These are phyloP conservation scores for Salarias fasciatus DNA, from an alignment of 2,797 vertebrate genomes.

Conservation along the genomic window DNA sequence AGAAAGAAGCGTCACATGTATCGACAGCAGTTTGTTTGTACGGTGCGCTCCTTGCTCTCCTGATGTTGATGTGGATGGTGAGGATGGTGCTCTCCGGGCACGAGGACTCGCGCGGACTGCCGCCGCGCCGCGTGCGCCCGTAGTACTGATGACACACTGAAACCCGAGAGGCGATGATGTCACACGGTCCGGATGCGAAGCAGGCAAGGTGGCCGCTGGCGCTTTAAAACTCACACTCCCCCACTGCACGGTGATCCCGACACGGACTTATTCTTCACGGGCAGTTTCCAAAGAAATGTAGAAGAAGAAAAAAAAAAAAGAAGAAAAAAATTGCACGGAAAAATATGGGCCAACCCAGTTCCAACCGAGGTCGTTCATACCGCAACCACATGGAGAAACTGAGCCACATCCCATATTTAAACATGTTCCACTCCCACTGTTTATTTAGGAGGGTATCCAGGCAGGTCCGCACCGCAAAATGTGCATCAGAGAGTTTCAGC, in stretches of 20 bases:
- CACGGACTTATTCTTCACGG: not conserved
- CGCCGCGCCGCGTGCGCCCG: conserved; percentile 66
- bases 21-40: conserved; percentile 29
- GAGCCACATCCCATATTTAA: conserved; percentile 28
- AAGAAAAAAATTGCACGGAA: conserved; percentile 14
- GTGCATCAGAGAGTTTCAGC: conserved; percentile 21
- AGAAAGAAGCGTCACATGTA: conserved; percentile 4
- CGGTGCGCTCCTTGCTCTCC: conserved; percentile 26
- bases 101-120: conserved; percentile 69
- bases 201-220: conserved; percentile 60
- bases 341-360: conserved; percentile 11
- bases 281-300: not conserved
- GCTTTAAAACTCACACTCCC: conserved; percentile 25
- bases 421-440: conserved; percentile 17
- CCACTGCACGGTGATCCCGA: conserved; percentile 6
- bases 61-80: conserved; percentile 3
- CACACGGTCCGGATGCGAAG: conserved; percentile 82
- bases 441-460: conserved; percentile 36
- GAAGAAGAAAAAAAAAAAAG: not conserved
- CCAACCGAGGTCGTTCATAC: conserved; percentile 2
- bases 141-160: conserved; percentile 54
- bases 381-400: conserved; percentile 10
- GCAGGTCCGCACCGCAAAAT: conserved; percentile 20
- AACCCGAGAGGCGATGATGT: conserved; percentile 86
- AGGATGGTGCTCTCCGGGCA: conserved; percentile 46